A percentile compares a stretch with the other conserved stretches of the same genome.
These are phyloP conservation scores for Pteria penguin DNA, from an alignment of 2,888 invertebrate genomes.

Conservation along the genomic window DNA sequence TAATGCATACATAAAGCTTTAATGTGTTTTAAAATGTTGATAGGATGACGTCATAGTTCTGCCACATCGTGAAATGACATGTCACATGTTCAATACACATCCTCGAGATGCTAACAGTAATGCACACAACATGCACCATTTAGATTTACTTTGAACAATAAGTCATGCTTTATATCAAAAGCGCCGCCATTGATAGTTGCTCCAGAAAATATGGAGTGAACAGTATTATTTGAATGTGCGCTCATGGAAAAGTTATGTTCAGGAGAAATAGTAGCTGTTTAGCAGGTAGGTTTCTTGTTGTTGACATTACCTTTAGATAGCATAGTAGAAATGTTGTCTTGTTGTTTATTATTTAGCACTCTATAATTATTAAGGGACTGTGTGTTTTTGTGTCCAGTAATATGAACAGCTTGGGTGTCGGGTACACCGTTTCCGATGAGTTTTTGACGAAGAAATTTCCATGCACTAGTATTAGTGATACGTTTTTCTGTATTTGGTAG, in stretches of 20 bases:
- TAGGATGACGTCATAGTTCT: too few species aligned
- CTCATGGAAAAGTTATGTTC: background rate
- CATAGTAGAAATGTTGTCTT: background rate
- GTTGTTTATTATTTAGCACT: background rate
- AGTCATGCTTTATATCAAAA: background rate
- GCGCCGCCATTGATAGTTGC: background rate
- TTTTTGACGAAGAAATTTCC: background rate
- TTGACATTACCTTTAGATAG: background rate
- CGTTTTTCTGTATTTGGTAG: background rate
- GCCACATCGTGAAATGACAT: too few species aligned
- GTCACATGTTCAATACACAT: too few species aligned
- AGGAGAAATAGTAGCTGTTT: too few species aligned
- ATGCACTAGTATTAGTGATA: background rate
- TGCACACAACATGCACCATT: too few species aligned
- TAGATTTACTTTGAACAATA: too few species aligned
- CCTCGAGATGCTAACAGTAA: too few species aligned
- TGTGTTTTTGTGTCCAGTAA: background rate
- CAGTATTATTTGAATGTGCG: background rate
- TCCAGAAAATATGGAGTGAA: background rate
- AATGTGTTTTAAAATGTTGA: too few species aligned
- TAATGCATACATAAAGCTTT: too few species aligned
- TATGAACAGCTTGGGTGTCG: background rate
- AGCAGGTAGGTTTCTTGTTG: background rate
- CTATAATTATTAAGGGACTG: background rate
- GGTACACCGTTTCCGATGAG: background rate